A percentile compares a stretch with the other conserved stretches of the same genome.
These are phyloP conservation scores for Eremophila alpestris DNA, from an alignment of 2,797 vertebrate genomes.

Conservation along the genomic window DNA sequence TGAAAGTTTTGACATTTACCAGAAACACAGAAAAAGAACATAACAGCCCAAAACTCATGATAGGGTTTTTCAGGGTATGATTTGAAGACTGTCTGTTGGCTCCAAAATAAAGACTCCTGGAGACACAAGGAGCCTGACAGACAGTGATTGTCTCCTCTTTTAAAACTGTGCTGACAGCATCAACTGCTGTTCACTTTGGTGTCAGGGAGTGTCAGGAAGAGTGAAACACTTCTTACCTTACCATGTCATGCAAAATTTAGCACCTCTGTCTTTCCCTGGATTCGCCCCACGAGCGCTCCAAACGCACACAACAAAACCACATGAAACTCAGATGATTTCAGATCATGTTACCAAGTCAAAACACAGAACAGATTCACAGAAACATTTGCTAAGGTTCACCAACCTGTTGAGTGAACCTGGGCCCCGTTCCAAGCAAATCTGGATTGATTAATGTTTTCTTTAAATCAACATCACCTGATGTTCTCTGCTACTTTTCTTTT, in stretches of 20 bases:
- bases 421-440: slow-evolving; percentile 48
- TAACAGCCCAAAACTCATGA: neutral
- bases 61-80: neutral
- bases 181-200: neutral
- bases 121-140: neutral
- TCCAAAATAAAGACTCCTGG: neutral
- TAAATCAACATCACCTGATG: slow-evolving; percentile 56
- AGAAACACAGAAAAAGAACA: neutral
- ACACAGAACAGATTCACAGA: slow-evolving; percentile 38
- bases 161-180: neutral
- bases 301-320: neutral
- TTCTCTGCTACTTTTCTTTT: slow-evolving; percentile 45
- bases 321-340: slow-evolving; percentile 42
- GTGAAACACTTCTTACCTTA: neutral
- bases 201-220: neutral
- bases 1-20: neutral
- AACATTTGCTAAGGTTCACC: slow-evolving; percentile 61
- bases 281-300: neutral
- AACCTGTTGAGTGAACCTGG: slow-evolving; percentile 55
- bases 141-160: neutral
- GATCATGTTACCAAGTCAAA: slow-evolving; percentile 47
- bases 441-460: slow-evolving; percentile 63
- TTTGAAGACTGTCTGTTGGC: neutral
- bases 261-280: neutral
- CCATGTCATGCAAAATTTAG: neutral